Percentiles rank a stretch among this genome's conserved stretches.
These are phyloP conservation scores for Ormyrus labotus DNA, from an alignment of 2,888 invertebrate species.

Conservation along the genomic window DNA sequence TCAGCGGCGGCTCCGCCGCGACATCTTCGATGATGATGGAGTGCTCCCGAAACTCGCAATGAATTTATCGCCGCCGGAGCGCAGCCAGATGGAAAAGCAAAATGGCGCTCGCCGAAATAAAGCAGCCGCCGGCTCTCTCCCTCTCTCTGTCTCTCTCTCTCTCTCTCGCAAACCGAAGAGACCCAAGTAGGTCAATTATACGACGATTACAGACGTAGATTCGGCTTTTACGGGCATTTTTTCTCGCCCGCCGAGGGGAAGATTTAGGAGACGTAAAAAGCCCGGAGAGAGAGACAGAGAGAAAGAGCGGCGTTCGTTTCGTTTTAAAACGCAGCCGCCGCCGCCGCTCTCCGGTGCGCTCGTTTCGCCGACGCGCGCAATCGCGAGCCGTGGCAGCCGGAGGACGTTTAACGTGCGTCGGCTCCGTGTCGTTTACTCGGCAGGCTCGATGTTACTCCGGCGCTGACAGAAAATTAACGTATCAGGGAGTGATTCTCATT, in stretches of 20 bases:
- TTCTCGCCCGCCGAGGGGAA: background rate
- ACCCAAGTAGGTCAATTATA: constrained; percentile 30
- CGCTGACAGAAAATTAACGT: too few species aligned
- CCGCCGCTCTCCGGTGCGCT: background rate
- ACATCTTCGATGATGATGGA: constrained; percentile 51
- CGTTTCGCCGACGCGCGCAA: background rate
- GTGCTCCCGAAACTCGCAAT: constrained; percentile 35
- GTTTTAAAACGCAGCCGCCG: background rate
- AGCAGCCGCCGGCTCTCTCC: background rate
- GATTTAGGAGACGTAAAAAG: constrained; percentile 23
- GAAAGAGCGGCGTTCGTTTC: constrained; percentile 6
- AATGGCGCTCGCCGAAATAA: constrained; percentile 1
- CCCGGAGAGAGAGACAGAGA: background rate
- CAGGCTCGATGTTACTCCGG: too few species aligned
- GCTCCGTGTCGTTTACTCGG: background rate
- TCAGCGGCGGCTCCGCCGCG: constrained; percentile 10
- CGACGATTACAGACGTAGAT: constrained; percentile 18
- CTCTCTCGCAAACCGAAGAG: background rate
- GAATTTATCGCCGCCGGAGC: constrained; percentile 29
- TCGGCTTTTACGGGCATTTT: constrained; percentile 20
- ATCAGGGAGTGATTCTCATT: too few species aligned
- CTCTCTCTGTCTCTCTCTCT: too few species aligned
- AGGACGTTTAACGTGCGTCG: background rate
- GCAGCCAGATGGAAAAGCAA: constrained; percentile 20
- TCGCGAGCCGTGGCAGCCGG: background rate